phyloP scores from a whole-genome alignment of 2,797 vertebrate genomes.

The Myotis daubentonii region DNA sequence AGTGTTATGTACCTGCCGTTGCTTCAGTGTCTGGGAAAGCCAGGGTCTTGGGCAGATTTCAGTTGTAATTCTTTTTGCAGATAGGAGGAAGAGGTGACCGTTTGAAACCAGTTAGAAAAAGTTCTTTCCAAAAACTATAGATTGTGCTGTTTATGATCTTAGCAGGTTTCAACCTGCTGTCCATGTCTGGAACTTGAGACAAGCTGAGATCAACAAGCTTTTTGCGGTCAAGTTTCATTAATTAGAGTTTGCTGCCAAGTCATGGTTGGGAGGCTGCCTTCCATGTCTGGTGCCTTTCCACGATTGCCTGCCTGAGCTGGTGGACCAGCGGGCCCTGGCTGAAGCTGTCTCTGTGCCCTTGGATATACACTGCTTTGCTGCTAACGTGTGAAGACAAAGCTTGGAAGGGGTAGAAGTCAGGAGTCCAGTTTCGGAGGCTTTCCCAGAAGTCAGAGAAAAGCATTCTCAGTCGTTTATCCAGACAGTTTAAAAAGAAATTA shows the following conservation, averaged over 20 bases:
- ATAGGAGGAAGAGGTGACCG: constrained; percentile 28
- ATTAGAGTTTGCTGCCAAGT: constrained; percentile 75
- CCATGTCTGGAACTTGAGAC: constrained; percentile 69
- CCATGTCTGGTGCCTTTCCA: constrained; percentile 63
- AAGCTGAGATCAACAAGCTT: constrained; percentile 71
- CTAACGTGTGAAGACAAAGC: not conserved
- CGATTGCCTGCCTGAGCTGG: not conserved
- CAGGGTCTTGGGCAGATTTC: not conserved
- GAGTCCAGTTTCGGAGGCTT: not conserved
- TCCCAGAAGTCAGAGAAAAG: constrained; percentile 23
- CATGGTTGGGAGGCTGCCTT: constrained; percentile 23
- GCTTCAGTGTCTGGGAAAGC: not conserved
- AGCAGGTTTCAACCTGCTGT: constrained; percentile 76
- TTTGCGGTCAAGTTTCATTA: constrained; percentile 71
- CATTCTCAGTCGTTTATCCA: not conserved
- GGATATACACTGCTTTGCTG: not conserved
- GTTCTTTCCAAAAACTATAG: constrained; percentile 64
- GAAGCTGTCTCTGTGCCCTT: not conserved
- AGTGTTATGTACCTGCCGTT: not conserved
- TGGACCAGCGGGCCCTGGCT: not conserved
- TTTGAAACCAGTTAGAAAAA: constrained; percentile 51
- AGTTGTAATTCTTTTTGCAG: not conserved
- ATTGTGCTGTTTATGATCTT: constrained; percentile 62
- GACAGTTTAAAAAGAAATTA: not conserved
- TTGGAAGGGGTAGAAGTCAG: not conserved